Evolutionary conservation across 2,797 vertebrate species (phyloP), one percentile per base, ranked within the genome.

Genomic region (Smutsia temminckii): DNA sequence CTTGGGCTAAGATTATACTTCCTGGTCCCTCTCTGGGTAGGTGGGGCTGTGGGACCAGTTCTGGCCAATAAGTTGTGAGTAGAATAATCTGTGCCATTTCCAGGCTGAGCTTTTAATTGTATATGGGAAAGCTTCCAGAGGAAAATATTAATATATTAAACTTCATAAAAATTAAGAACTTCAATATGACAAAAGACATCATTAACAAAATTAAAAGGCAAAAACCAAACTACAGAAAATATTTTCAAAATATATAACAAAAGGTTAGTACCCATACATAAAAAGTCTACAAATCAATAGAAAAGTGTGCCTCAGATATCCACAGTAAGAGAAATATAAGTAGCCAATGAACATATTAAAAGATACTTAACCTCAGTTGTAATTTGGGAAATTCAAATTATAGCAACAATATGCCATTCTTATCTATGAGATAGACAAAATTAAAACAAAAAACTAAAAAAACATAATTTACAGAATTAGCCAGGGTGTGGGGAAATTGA

Each of bases 221-320:
- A 93, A n/a, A 91, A 51, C 20, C 34, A 93, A 78, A 86, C 2
- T 42, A 74, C 51, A 86, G 63, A 85, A 94, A 89, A 86, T 34
- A 74, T 32, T 89, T 97, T 89, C 10, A 34, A 89, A 89, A 86
- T 72, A 85, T 32, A 16, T 72, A 83, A 55, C 46, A 49, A 95
- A 95, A 74, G 18, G 20, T 61, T 77, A 91, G 64, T 37, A 68
- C 66, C 42, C 46, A 27, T 13, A 46, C 42, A 71, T 18, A 75
- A 64, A 77, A 17, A 92, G 21, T 27, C 64, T 89, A 81, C 13
- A 57, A 92, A 72, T 92, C 80, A 53, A 81, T 57, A 77, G 61
- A 81, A 87, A 81, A 69, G 8, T 57, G 10, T 84, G 69, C 20
- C 23, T 88, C n/a, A 46, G 57, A 68, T 49, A 63, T 66, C 79